phyloP scores from a whole-genome alignment of 53 echinoderm and acorn worm species.

The Apostichopus leukothele region DNA sequence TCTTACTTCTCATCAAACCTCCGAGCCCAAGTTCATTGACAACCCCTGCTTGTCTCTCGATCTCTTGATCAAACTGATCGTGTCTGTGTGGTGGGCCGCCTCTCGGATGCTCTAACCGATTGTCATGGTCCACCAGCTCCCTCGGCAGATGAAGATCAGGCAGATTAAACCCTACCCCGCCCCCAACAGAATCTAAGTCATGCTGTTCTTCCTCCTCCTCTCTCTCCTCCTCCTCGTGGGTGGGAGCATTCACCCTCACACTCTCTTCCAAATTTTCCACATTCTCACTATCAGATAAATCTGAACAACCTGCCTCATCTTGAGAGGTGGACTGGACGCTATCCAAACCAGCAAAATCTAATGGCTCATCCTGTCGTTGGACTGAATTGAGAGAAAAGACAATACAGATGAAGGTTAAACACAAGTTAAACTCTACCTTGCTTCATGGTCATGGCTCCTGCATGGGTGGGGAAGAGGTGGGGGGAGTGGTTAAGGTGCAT shows the following conservation, averaged over 20 bases:
- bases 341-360: neutral
- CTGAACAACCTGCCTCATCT: conserved; percentile 1
- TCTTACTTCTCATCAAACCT: neutral
- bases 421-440: too few species aligned
- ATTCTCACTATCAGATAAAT: neutral
- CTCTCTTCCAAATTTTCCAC: neutral
- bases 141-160: neutral
- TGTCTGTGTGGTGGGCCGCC: neutral
- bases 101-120: neutral
- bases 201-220: neutral
- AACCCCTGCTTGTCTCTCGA: neutral
- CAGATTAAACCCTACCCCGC: neutral
- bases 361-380: neutral
- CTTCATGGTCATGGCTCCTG: too few species aligned
- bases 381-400: neutral
- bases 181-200: too few species aligned
- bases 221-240: neutral
- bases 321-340: neutral
- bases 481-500: too few species aligned
- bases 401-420: neutral
- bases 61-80: neutral
- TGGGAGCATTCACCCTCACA: neutral
- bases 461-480: too few species aligned
- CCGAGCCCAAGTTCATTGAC: neutral
- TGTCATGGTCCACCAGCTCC: neutral